Conservation (phyloP, 2,888 invertebrate species). For the Orthonevra nobilis region DNA sequence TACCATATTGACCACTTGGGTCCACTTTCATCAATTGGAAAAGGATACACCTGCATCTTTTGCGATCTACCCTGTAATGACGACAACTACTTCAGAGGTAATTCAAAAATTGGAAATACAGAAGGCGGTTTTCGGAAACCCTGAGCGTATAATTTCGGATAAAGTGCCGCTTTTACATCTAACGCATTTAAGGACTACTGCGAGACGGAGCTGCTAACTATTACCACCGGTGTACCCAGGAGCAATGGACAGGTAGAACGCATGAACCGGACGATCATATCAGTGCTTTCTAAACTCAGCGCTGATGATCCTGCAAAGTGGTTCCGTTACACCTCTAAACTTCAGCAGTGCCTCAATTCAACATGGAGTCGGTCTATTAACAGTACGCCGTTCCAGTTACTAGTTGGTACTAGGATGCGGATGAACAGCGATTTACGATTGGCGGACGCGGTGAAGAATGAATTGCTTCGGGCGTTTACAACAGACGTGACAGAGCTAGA, state of each 20-base stretch:
- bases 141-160: not conserved
- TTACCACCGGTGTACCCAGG: not conserved
- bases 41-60: not conserved
- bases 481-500: not conserved
- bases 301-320: not conserved
- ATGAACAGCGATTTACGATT: not conserved
- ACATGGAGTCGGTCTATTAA: no score
- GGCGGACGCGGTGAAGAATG: not conserved
- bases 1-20: conserved; percentile 2
- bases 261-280: not conserved
- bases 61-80: not conserved
- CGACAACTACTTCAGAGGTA: conserved; percentile 2
- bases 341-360: not conserved
- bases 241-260: not conserved
- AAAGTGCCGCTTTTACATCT: not conserved
- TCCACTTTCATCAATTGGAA: not conserved
- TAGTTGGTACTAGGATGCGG: no score
- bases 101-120: not conserved
- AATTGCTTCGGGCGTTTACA: not conserved
- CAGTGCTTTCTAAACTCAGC: not conserved
- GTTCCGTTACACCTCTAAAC: not conserved
- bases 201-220: not conserved
- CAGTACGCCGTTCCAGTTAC: no score
- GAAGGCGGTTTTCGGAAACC: conserved; percentile 2
- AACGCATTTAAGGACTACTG: conserved; percentile 6